phyloP scores from a whole-genome alignment of 2,797 vertebrate genomes.

The Semaprochilodus insignis region DNA sequence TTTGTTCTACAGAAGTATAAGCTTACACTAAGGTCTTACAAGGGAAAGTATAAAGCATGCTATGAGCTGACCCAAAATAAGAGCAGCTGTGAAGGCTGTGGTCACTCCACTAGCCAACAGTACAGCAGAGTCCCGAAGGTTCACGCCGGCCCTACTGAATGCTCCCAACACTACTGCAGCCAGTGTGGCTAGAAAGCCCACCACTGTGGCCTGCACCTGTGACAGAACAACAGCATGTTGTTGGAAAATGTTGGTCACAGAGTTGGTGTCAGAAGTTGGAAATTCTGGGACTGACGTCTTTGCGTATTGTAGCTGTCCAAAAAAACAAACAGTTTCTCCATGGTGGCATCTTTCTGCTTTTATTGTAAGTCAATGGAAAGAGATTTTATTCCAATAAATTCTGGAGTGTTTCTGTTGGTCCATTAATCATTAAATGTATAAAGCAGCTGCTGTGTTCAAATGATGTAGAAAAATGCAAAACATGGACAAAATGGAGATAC shows the following conservation, averaged over 20 bases:
- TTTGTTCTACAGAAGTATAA: neutral
- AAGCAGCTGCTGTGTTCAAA: too few species aligned
- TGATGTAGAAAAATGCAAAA: neutral
- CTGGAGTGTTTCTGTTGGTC: too few species aligned
- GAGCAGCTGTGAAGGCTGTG: constrained; percentile 91
- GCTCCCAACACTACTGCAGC: constrained; percentile 87
- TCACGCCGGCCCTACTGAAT: constrained; percentile 83
- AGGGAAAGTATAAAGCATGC: neutral
- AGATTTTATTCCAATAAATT: too few species aligned
- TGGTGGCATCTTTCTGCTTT: too few species aligned
- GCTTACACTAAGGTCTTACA: neutral
- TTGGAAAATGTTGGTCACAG: constrained; percentile 47
- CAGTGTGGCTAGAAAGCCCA: constrained; percentile 91
- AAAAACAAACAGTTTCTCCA: too few species aligned
- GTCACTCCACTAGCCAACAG: constrained; percentile 92
- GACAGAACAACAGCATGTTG: constrained; percentile 19
- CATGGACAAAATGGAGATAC: neutral
- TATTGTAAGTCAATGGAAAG: too few species aligned
- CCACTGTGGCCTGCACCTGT: constrained; percentile 94
- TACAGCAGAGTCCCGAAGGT: constrained; percentile 85
- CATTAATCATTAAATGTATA: too few species aligned
- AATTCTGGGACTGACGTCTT: neutral
- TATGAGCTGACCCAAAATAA: constrained; percentile 80
- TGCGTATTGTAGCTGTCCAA: neutral
- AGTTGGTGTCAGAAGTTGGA: neutral